A percentile compares a stretch with the other conserved stretches of the same genome.
These are phyloP conservation scores for Tethya wilhelma DNA, from an alignment of 37 sponge, comb jelly and placozoan genomes.

Conservation along the genomic window DNA sequence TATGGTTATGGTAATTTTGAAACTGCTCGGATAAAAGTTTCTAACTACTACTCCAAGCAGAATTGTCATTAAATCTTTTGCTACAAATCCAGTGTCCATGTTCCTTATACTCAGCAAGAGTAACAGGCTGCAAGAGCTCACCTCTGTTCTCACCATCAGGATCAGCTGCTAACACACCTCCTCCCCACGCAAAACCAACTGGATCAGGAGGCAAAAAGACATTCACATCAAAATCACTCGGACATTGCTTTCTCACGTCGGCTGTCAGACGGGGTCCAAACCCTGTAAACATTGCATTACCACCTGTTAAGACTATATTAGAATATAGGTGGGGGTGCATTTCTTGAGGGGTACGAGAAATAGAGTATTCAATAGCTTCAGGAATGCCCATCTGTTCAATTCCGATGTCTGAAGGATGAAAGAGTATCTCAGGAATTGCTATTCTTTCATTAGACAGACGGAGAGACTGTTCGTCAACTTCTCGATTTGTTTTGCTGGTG, in stretches of 20 bases:
- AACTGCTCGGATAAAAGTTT: too few relatives aligned
- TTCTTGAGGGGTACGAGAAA: conserved; percentile 73
- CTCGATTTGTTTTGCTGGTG: neutral
- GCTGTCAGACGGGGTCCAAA: conserved; percentile 71
- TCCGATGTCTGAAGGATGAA: conserved; percentile 96
- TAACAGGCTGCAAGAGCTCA: conserved; percentile 46
- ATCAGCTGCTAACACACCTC: conserved; percentile 47
- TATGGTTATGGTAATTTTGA: too few relatives aligned
- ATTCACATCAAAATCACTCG: conserved; percentile 60
- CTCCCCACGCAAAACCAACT: conserved; percentile 75
- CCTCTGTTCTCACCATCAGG: neutral
- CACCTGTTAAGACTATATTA: conserved; percentile 95
- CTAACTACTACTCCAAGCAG: too few relatives aligned
- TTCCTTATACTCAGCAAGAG: conserved; percentile 80
- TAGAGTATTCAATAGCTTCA: conserved; percentile 85
- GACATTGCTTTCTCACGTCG: conserved; percentile 78
- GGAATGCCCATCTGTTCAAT: conserved; percentile 90
- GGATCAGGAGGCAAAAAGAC: conserved; percentile 72
- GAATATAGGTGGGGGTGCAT: conserved; percentile 91
- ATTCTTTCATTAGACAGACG: conserved; percentile 85
- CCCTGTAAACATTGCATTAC: conserved; percentile 80
- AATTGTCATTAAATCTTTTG: conserved; percentile 41
- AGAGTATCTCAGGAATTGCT: conserved; percentile 93
- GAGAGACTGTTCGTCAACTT: conserved; percentile 62
- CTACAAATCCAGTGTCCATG: conserved; percentile 71